Evolutionary conservation across 2,113 vertebrate genomes (phyloP).

Genomic region (Dasyprocta punctata): DNA sequence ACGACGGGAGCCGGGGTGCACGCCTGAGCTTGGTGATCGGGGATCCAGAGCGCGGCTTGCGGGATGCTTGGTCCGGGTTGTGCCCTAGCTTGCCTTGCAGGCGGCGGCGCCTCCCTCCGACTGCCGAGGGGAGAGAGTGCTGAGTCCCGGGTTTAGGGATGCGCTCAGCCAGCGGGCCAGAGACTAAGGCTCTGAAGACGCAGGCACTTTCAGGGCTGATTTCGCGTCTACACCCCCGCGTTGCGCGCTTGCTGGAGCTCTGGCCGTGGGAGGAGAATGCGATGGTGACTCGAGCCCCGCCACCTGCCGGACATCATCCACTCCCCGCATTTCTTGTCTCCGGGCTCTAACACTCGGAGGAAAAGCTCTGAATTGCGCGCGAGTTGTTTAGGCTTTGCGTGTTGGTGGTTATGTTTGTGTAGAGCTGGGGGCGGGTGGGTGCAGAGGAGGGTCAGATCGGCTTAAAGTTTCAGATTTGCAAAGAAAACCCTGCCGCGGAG

Average conservation of each 20-base stretch:
- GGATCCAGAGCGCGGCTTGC: not conserved
- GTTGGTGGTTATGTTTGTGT: not conserved
- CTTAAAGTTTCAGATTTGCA: conserved; percentile 34
- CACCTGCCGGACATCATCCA: conserved; percentile 73
- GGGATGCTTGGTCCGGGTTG: not conserved
- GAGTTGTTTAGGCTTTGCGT: not conserved
- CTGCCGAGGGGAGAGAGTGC: not conserved
- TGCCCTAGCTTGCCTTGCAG: not conserved
- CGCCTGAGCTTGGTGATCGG: accelerated
- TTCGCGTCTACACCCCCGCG: not conserved
- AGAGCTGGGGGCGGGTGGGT: not conserved
- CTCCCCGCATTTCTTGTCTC: conserved; percentile 67
- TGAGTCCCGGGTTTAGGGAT: not conserved
- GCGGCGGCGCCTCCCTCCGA: conserved; percentile 29
- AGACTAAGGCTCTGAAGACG: not conserved
- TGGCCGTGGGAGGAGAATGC: not conserved
- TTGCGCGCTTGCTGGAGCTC: not conserved
- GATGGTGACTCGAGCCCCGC: conserved; percentile 19
- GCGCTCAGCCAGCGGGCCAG: not conserved
- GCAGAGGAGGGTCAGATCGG: not conserved
- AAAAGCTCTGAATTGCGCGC: conserved; percentile 35
- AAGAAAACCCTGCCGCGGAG: not conserved
- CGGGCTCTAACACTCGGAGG: not conserved
- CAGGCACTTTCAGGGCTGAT: not conserved
- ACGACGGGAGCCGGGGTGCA: not conserved